Conservation (phyloP, 2,113 vertebrate species). For the Columbina picui region DNA sequence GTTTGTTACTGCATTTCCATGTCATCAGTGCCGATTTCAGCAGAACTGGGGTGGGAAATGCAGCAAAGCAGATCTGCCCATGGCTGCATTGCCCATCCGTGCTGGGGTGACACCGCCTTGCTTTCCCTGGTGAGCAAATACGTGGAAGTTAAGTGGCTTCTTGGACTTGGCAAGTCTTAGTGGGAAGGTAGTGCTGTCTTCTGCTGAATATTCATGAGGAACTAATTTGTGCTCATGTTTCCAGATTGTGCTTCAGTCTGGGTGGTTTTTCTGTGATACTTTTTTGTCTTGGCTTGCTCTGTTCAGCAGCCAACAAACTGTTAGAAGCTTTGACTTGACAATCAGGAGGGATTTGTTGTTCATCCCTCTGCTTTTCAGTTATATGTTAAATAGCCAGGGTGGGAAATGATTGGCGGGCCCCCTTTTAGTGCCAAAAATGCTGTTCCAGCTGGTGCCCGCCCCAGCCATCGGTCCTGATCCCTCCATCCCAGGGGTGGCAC, state of each 20-base stretch:
- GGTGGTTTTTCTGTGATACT: neutral
- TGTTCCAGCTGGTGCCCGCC: rapidly evolving
- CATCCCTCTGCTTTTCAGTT: constrained; percentile 30
- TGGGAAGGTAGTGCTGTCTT: neutral
- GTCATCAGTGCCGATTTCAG: rapidly evolving
- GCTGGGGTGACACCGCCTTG: rapidly evolving
- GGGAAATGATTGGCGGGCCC: neutral
- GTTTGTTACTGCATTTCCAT: rapidly evolving
- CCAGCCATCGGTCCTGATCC: neutral
- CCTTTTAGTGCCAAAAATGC: neutral
- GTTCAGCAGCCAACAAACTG: neutral
- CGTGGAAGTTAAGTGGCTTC: neutral
- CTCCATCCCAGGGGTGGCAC: neutral
- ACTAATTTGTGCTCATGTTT: constrained; percentile 3
- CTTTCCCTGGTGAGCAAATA: neutral
- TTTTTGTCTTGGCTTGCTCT: neutral
- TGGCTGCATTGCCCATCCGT: no score
- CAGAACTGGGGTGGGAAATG: neutral
- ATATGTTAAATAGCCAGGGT: neutral
- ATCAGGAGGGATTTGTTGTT: constrained; percentile 8
- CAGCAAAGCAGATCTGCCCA: neutral
- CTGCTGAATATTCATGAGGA: constrained; percentile 47
- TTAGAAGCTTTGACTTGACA: neutral
- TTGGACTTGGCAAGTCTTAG: neutral
- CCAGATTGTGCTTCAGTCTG: constrained; percentile 4